Conservation (phyloP, 2,113 vertebrate genomes). For the Eulemur macaco region DNA sequence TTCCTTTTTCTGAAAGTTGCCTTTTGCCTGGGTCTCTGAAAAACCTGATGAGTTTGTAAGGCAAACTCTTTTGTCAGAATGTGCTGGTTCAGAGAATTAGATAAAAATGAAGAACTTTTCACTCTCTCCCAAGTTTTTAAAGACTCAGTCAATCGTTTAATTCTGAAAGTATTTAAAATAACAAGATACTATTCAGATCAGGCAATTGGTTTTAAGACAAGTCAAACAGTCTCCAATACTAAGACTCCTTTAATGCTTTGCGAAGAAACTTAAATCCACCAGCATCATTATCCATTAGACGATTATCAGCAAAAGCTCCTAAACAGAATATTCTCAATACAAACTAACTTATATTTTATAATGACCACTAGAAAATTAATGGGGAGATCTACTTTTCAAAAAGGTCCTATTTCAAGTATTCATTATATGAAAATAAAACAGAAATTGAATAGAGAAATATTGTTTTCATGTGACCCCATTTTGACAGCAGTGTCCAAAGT, state of each 20-base stretch:
- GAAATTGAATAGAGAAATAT: not conserved
- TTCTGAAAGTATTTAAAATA: not conserved
- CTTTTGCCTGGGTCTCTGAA: not conserved
- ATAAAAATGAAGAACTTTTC: not conserved
- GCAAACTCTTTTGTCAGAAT: not conserved
- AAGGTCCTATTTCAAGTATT: conserved; percentile 5
- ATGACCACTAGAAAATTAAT: not conserved
- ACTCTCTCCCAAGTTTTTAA: not conserved
- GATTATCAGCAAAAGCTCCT: not conserved
- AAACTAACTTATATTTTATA: not conserved
- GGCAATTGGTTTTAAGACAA: not conserved
- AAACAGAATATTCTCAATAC: not conserved
- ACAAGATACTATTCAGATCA: not conserved
- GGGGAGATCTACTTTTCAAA: not conserved
- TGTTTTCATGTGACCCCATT: not conserved
- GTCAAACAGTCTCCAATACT: not conserved
- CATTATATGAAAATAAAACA: conserved; percentile 14
- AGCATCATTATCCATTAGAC: not conserved
- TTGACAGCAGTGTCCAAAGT: not conserved
- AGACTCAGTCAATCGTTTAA: not conserved
- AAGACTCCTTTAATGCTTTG: not conserved
- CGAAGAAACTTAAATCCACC: not conserved
- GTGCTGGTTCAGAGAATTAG: not conserved
- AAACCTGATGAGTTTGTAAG: not conserved
- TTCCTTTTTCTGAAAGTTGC: conserved; percentile 10